These are phyloP conservation scores for Tromatobia lineatoria DNA, from an alignment of 2,888 invertebrate genomes.

Conservation along the genomic window DNA sequence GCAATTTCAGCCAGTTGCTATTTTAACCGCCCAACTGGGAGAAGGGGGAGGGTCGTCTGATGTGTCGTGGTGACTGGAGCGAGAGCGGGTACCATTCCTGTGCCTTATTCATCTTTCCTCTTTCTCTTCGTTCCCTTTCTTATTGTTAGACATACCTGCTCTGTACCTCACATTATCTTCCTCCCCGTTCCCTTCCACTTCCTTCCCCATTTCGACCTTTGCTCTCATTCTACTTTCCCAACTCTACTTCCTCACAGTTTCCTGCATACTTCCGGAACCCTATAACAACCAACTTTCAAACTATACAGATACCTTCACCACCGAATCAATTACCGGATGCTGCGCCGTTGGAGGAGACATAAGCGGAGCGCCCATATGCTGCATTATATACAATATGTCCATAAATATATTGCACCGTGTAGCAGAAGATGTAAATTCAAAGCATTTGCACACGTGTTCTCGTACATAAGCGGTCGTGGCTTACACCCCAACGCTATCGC, in stretches of 20 bases:
- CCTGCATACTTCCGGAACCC: constrained; percentile 53
- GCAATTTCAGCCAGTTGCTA: no score
- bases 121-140: constrained; percentile 18
- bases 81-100: no score
- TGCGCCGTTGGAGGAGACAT: neutral
- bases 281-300: constrained; percentile 56
- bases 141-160: constrained; percentile 30
- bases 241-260: constrained; percentile 39
- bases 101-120: neutral
- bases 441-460: constrained; percentile 49
- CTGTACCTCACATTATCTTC: constrained; percentile 38
- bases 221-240: constrained; percentile 49
- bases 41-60: no score
- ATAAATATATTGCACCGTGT: constrained; percentile 10
- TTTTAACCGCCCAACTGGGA: no score
- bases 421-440: constrained; percentile 30
- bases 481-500: neutral
- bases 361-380: neutral
- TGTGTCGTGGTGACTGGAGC: no score
- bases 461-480: constrained; percentile 31
- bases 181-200: constrained; percentile 32
- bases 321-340: constrained; percentile 75
- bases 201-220: constrained; percentile 51
- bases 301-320: constrained; percentile 52
- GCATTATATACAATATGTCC: neutral